Evolutionary conservation across 1,140 invertebrate species (phyloP), one percentile per base, ranked within the genome.

Genomic region (Drosophila sp.): DNA sequence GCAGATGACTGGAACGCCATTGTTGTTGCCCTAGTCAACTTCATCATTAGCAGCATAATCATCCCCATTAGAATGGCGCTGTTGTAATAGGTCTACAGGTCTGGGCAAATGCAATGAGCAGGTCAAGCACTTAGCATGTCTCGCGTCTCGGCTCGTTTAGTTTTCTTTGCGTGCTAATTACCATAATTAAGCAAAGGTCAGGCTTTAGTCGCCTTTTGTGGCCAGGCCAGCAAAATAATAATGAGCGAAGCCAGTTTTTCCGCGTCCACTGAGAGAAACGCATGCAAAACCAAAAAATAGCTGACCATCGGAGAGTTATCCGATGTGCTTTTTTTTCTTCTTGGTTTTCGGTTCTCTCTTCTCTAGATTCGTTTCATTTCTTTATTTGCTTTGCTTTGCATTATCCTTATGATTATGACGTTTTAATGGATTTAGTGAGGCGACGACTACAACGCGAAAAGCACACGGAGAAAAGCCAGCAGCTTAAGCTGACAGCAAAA

Each of bases 171-270:
- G 58, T 87, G 79, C 82, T 87, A 87, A 89, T 87, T 89, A 87
- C 83, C 83, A 87, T 87, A 89, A 87, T 87, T 87, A 87, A 87
- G 83, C 83, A 87, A 89, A 87, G 83, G 83, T 89, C 83, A 89
- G 83, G 83, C 83, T 80, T 87, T 87, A 89, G 83, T 77, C 79
- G 83, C 64, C 83, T 83, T 86, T 87, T 89, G 83, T 83, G 83
- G 65, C 76, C 65, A 66, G 67, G 65, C 62, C 65, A 71, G 84
- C 83, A 67, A 76, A 89, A 87, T 83, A 87, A 87, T 87, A 86
- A 87, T 78, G 81, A 84, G 80, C 41, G 54, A 41, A 43, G 46
- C 40, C 58, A 51, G 45, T 9, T 34, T 51, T 45, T 8, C 29
- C 32, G 13, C 16, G 14, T 21, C 0, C 16, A 46, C 27, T 27